These are phyloP conservation scores for Iselma pallidipennis DNA, from an alignment of 2,888 invertebrate genomes.

Conservation along the genomic window DNA sequence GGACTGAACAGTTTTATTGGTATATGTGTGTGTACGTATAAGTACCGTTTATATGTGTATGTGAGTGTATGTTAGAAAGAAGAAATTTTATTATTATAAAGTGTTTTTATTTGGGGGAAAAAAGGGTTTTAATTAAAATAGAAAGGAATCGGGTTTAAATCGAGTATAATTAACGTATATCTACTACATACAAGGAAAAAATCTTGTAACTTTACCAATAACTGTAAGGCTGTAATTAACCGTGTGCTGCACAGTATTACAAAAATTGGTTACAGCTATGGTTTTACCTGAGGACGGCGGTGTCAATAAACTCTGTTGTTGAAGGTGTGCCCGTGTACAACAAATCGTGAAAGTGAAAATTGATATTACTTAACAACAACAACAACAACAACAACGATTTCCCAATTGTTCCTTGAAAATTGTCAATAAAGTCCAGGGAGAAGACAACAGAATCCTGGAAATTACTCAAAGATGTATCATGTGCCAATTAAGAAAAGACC, in stretches of 20 bases:
- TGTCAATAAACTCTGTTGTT: slow-evolving; percentile 54
- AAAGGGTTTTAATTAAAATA: too few relatives aligned
- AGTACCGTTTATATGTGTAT: slow-evolving; percentile 14
- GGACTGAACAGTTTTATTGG: slow-evolving; percentile 25
- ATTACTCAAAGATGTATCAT: too few relatives aligned
- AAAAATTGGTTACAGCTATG: slow-evolving; percentile 28
- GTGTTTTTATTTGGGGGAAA: too few relatives aligned
- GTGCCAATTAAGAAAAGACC: too few relatives aligned
- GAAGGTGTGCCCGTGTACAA: slow-evolving; percentile 52
- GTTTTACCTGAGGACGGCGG: slow-evolving; percentile 50
- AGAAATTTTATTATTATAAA: too few relatives aligned
- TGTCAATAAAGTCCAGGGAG: too few relatives aligned
- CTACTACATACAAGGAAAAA: slow-evolving; percentile 4
- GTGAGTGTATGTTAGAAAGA: neutral
- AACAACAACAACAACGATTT: slow-evolving; percentile 34
- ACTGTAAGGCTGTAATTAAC: slow-evolving; percentile 21
- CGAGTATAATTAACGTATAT: too few relatives aligned
- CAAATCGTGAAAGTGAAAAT: slow-evolving; percentile 55
- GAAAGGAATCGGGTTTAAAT: too few relatives aligned
- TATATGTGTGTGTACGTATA: slow-evolving; percentile 12
- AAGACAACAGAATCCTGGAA: too few relatives aligned
- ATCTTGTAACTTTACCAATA: slow-evolving; percentile 7
- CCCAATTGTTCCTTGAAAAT: slow-evolving; percentile 27
- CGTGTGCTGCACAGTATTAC: slow-evolving; percentile 23
- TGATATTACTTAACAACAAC: slow-evolving; percentile 50